Conservation (phyloP, 2,888 invertebrate genomes). For the Ennomos fuscantarius region DNA sequence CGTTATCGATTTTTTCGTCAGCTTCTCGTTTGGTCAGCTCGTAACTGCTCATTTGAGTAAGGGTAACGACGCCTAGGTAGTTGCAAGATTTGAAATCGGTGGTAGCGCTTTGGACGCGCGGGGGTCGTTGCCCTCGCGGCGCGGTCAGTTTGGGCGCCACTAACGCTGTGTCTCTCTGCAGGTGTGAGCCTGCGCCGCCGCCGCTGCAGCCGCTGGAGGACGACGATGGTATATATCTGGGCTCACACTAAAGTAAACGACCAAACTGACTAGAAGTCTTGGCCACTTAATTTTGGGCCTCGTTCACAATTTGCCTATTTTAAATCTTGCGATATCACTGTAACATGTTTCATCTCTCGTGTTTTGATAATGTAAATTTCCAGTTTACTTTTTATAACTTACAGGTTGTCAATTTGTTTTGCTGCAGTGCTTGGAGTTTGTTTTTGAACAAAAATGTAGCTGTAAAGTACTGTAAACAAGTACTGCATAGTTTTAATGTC, state of each 20-base stretch:
- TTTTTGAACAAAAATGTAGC: slow-evolving; percentile 81
- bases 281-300: slow-evolving; percentile 86
- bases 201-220: slow-evolving; percentile 79
- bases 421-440: slow-evolving; percentile 86
- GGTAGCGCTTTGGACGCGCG: slow-evolving; percentile 52
- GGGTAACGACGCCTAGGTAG: slow-evolving; percentile 55
- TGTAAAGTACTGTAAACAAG: slow-evolving; percentile 85
- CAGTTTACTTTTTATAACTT: slow-evolving; percentile 81
- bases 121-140: slow-evolving; percentile 54
- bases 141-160: slow-evolving; percentile 80
- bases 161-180: slow-evolving; percentile 86
- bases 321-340: slow-evolving; percentile 82
- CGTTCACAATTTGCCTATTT: slow-evolving; percentile 80
- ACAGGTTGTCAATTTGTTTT: slow-evolving; percentile 85
- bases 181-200: slow-evolving; percentile 85
- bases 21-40: slow-evolving; percentile 57
- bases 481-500: slow-evolving; percentile 83
- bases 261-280: slow-evolving; percentile 82
- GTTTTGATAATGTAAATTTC: slow-evolving; percentile 79
- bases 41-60: slow-evolving; percentile 38
- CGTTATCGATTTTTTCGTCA: slow-evolving; percentile 55
- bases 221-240: slow-evolving; percentile 83
- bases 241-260: slow-evolving; percentile 85
- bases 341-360: slow-evolving; percentile 68
- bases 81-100: slow-evolving; percentile 84